Base-by-base conservation (phyloP, 2,113 vertebrate genomes). In the Tetrao urogallus region DNA sequence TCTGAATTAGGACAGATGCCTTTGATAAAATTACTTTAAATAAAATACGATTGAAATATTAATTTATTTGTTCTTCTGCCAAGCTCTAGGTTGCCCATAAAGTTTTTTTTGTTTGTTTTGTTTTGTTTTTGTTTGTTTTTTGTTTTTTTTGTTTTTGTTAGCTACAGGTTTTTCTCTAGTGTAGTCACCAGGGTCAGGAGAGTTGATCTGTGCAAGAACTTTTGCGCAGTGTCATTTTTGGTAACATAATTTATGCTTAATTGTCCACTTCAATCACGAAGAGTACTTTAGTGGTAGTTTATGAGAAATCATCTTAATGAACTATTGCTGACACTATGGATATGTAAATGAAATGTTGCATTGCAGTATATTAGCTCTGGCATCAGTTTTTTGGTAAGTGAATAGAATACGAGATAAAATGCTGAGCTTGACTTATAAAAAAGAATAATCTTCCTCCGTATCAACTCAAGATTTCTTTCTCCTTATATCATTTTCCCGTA, bases 221-320 rank as follows among this genome's bases (percentile, higher is more conserved):
- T 89, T 79, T 76, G 10, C 24, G 52, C n/a, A 50, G 0, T 90
- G 71, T 73, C 1, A 76, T 85, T 95, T 96, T 85, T 90, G n/a
- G 48, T 95, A 82, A 76, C 67, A 89, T 63, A 85, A 79, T 87
- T 88, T 85, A 60, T 58, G 63, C 86, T 84, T 91, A 78, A 90
- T 93, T 85, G 71, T 60, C 34, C 54, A 36, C n/a, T n/a, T 8
- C 77, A 38, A 90, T 86, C 95, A 83, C 74, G 88, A 84, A 48
- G 79, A 34, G 11, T 86, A 47, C 27, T 88, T 85, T 15, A 71
- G 61, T 42, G 78, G n/a, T 60, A 6, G 27, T 82, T 82, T n/a
- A 38, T 34, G 82, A 58, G 76, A 80, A 82, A 40, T 77, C 50
- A 34, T 88, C 74, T 89, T 15, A 8, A 8, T 92, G 91, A 92